Conservation (phyloP, 2,888 invertebrate species). For the Diarsia rubi region DNA sequence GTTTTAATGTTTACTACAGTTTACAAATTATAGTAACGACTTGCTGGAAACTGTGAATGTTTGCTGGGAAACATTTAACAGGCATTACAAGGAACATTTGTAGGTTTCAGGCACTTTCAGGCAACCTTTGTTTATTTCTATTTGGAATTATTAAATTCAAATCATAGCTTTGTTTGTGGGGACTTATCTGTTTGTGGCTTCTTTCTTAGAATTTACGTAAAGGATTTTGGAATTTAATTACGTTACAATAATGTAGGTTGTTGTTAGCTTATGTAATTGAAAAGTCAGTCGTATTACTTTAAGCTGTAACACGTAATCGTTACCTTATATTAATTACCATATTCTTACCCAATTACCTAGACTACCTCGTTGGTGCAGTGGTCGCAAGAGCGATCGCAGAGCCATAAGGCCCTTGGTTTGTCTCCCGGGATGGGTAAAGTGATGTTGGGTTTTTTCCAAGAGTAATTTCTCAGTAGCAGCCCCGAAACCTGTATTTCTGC, state of each 20-base stretch:
- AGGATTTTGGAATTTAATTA: background rate
- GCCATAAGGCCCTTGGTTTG: too few species aligned
- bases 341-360: too few species aligned
- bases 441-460: too few species aligned
- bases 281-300: background rate
- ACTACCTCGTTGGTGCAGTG: too few species aligned
- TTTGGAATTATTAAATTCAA: conserved; percentile 34
- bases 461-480: too few species aligned
- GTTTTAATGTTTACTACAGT: conserved; percentile 59
- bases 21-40: conserved; percentile 56
- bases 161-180: conserved; percentile 5
- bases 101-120: conserved; percentile 10
- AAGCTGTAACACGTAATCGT: background rate
- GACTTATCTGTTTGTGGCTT: background rate
- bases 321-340: too few species aligned
- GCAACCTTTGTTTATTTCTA: conserved; percentile 36
- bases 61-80: conserved; percentile 38
- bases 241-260: background rate
- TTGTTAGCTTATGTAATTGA: background rate
- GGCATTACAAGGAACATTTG: conserved; percentile 35
- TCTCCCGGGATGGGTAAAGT: too few species aligned
- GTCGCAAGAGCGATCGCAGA: too few species aligned
- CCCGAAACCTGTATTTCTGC: too few species aligned
- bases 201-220: conserved; percentile 2
- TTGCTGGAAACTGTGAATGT: conserved; percentile 38